phyloP scores from a whole-genome alignment of 2,797 vertebrate genomes.

The Gastrophryne carolinensis region DNA sequence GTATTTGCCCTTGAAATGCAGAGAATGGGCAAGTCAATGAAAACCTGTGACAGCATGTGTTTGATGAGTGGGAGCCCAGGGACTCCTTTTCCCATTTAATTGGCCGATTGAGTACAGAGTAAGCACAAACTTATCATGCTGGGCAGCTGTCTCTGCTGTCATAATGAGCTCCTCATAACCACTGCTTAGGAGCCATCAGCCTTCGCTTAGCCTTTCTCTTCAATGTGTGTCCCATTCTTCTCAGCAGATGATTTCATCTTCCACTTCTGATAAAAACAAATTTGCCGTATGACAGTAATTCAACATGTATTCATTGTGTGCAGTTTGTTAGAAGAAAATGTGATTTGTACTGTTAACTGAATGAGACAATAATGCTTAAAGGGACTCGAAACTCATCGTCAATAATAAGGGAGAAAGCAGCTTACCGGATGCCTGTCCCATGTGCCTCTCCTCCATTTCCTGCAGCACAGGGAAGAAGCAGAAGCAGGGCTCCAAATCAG shows the following conservation, averaged over 20 bases:
- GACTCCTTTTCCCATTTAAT: slow-evolving; percentile 40
- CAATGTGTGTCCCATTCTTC: neutral
- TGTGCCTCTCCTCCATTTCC: too few relatives aligned
- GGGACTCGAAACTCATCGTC: too few relatives aligned
- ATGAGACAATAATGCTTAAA: neutral
- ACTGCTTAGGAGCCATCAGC: neutral
- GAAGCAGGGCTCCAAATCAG: too few relatives aligned
- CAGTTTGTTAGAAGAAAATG: neutral
- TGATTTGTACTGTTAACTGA: neutral
- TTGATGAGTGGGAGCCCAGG: slow-evolving; percentile 38
- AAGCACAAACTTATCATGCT: slow-evolving; percentile 38
- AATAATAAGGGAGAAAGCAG: too few relatives aligned
- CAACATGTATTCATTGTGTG: neutral
- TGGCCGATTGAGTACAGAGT: slow-evolving; percentile 27
- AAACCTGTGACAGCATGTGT: slow-evolving; percentile 32
- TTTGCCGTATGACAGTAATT: neutral
- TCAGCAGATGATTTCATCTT: slow-evolving; percentile 19
- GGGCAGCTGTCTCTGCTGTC: slow-evolving; percentile 20
- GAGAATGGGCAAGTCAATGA: slow-evolving; percentile 32
- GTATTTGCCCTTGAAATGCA: slow-evolving; percentile 37
- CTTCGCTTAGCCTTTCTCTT: slow-evolving; percentile 2
- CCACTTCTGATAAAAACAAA: slow-evolving; percentile 1
- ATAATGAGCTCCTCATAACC: slow-evolving; percentile 16
- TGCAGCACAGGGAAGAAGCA: too few relatives aligned
- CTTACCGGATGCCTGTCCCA: too few relatives aligned